These are phyloP conservation scores for Siphamia tubifer DNA, from an alignment of 2,113 vertebrate genomes.

Conservation along the genomic window DNA sequence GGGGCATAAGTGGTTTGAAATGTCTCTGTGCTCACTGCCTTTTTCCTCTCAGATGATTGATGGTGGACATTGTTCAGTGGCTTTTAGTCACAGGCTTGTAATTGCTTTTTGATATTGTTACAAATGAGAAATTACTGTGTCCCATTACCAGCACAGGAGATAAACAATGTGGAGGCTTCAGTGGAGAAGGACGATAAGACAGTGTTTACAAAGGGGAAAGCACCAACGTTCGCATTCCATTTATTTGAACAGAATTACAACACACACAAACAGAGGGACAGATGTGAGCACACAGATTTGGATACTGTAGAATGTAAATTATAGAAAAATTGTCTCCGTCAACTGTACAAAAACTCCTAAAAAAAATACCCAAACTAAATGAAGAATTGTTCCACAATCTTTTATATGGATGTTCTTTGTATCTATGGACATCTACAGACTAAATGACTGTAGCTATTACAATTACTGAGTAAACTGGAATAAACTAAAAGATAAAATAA, in stretches of 20 bases:
- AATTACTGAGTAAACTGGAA: no score
- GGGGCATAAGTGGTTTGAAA: conserved; percentile 52
- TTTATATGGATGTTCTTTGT: no score
- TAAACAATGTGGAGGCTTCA: conserved; percentile 70
- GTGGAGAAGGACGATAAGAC: conserved; percentile 37
- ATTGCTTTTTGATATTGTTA: conserved; percentile 82
- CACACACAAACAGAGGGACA: background rate
- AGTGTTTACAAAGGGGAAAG: conserved; percentile 22
- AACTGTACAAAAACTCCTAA: conserved; percentile 8
- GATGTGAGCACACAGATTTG: background rate
- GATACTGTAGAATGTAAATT: conserved; percentile 7
- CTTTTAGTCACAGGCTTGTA: conserved; percentile 76
- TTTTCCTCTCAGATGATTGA: conserved; percentile 69
- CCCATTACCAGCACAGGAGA: conserved; percentile 69
- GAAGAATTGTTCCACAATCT: no score
- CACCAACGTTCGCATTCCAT: conserved; percentile 18
- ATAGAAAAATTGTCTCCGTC: background rate
- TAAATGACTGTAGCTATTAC: no score
- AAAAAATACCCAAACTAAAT: no score
- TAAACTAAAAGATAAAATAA: no score
- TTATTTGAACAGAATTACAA: conserved; percentile 11
- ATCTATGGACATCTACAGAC: no score
- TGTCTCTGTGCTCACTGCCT: conserved; percentile 29
- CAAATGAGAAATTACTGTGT: conserved; percentile 79
- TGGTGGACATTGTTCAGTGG: conserved; percentile 74